These are phyloP conservation scores for Sialis fuliginosa DNA, from an alignment of 2,888 invertebrate genomes.

Conservation along the genomic window DNA sequence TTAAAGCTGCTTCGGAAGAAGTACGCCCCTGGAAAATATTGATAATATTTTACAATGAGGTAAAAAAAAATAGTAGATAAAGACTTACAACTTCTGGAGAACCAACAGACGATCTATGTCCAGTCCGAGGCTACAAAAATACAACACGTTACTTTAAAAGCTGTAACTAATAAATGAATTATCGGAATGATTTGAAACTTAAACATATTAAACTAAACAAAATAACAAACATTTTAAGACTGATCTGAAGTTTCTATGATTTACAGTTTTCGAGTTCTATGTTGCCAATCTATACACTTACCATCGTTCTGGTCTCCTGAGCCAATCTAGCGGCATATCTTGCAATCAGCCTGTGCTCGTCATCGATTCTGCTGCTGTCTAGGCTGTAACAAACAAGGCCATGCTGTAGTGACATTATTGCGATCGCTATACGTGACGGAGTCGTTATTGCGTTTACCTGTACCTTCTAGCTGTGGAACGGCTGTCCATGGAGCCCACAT, in stretches of 20 bases:
- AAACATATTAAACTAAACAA: too few relatives aligned
- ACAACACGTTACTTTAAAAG: conserved; percentile 13
- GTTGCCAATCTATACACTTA: too few relatives aligned
- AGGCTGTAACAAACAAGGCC: conserved; percentile 16
- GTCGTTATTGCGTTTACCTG: conserved; percentile 1
- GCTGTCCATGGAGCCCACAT: conserved; percentile 60
- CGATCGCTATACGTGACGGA: background rate
- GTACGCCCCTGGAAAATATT: conserved; percentile 33
- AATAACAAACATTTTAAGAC: too few relatives aligned
- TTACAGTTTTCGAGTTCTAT: too few relatives aligned
- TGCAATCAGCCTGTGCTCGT: conserved; percentile 92
- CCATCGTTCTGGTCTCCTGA: conserved; percentile 71
- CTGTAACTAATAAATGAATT: too few relatives aligned
- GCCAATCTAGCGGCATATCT: conserved; percentile 91
- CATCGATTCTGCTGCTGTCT: conserved; percentile 44
- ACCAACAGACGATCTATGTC: conserved; percentile 36
- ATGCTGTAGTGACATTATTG: background rate
- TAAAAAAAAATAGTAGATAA: too few relatives aligned
- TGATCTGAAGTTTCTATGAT: too few relatives aligned
- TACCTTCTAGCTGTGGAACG: conserved; percentile 40
- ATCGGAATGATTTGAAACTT: too few relatives aligned
- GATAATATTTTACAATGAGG: too few relatives aligned
- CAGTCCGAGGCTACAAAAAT: conserved; percentile 34
- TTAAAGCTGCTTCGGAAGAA: conserved; percentile 55
- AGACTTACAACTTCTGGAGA: conserved; percentile 40